These are phyloP conservation scores for Clivina fossor DNA, from an alignment of 2,888 invertebrate genomes.

Conservation along the genomic window DNA sequence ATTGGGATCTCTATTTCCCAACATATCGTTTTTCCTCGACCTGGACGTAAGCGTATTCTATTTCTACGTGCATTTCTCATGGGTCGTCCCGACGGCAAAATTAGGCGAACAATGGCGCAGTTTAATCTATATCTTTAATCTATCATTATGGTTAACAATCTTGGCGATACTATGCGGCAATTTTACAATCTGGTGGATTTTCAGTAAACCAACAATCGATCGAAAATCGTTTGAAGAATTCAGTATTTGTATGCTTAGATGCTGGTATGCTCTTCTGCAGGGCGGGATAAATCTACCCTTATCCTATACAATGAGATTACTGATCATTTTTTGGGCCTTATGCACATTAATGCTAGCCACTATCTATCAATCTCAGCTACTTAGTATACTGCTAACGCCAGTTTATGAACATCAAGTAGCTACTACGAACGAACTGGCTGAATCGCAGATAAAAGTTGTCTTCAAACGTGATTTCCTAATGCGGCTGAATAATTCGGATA, in stretches of 20 bases:
- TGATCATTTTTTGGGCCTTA: constrained; percentile 17
- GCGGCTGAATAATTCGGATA: constrained; percentile 13
- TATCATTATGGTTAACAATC: constrained; percentile 7
- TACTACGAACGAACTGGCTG: constrained; percentile 7
- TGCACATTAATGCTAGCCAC: constrained; percentile 19
- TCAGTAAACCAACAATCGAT: not conserved
- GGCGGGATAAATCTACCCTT: constrained; percentile 13
- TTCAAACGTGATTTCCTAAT: constrained; percentile 19
- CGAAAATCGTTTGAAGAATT: constrained; percentile 3
- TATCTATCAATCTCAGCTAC: constrained; percentile 16
- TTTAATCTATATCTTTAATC: constrained; percentile 10
- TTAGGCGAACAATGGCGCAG: constrained; percentile 11
- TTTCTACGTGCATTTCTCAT: constrained; percentile 14
- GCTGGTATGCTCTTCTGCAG: constrained; percentile 19
- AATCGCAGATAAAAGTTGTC: constrained; percentile 5
- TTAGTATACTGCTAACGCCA: constrained; percentile 19
- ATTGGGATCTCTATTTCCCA: constrained; percentile 20
- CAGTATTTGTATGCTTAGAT: constrained; percentile 8
- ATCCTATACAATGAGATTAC: constrained; percentile 13
- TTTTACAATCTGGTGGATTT: constrained; percentile 10
- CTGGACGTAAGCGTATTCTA: constrained; percentile 17
- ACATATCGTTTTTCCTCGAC: constrained; percentile 12
- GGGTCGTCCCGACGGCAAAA: constrained; percentile 19
- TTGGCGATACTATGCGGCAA: constrained; percentile 4
- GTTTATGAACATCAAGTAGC: constrained; percentile 21